A percentile compares a stretch with the other conserved stretches of the same genome.
Conservation (phyloP, 1,140 invertebrate species). For the Eumaeus atala region DNA sequence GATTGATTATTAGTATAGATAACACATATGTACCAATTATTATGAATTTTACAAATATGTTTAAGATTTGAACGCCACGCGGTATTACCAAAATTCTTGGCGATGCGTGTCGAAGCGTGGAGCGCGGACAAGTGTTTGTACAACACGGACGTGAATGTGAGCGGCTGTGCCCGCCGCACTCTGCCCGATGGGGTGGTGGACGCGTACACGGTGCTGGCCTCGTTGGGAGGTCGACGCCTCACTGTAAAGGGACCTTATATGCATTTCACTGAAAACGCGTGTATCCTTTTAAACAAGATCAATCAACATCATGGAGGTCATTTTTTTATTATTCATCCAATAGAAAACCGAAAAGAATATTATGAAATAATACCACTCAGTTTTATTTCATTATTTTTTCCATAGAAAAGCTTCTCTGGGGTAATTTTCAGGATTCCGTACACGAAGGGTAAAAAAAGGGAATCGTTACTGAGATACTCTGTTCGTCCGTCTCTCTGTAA, state of each 20-base stretch:
- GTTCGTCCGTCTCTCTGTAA: no score
- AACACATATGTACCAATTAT: background rate
- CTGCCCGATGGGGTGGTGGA: slow-evolving; percentile 80
- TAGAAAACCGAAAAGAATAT: no score
- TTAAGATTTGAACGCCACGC: slow-evolving; percentile 88
- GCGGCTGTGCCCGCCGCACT: slow-evolving; percentile 87
- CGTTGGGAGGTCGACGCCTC: slow-evolving; percentile 87
- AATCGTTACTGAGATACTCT: no score
- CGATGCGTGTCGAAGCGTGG: slow-evolving; percentile 89
- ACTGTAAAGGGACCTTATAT: slow-evolving; percentile 79
- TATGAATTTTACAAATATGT: background rate
- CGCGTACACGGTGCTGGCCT: slow-evolving; percentile 89
- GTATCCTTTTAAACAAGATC: slow-evolving; percentile 82
- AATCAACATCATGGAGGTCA: background rate
- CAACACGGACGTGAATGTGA: slow-evolving; percentile 88
- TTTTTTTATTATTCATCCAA: no score
- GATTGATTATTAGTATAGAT: no score
- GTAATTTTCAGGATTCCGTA: no score
- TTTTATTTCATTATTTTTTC: no score
- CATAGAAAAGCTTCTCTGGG: no score
- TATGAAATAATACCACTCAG: no score
- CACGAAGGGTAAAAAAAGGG: no score
- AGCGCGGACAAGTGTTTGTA: slow-evolving; percentile 86
- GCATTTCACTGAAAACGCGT: slow-evolving; percentile 92
- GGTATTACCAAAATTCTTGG: slow-evolving; percentile 90